Evolutionary conservation across 2,888 invertebrate species (phyloP).

Genomic region (Drosophila atripex): DNA sequence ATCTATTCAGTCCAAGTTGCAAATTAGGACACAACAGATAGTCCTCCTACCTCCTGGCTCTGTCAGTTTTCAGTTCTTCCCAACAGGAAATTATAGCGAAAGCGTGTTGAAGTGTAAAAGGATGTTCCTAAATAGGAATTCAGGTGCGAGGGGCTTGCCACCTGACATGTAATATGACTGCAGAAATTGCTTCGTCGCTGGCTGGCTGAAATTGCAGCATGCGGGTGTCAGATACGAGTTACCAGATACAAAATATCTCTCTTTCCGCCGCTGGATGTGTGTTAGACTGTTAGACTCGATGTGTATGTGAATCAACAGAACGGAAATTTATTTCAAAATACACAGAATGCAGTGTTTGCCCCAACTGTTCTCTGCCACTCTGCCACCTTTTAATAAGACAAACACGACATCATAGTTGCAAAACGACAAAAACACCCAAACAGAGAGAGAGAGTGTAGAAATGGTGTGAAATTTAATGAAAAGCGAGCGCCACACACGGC

Average conservation of each 20-base stretch:
- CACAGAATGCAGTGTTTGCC: constrained; percentile 37
- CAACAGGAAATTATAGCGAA: constrained; percentile 73
- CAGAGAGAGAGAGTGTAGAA: constrained; percentile 8
- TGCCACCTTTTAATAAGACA: constrained; percentile 61
- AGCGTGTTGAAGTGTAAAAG: constrained; percentile 72
- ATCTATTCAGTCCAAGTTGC: constrained; percentile 17
- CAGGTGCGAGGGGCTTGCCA: constrained; percentile 31
- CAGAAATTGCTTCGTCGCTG: constrained; percentile 50
- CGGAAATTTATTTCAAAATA: constrained; percentile 78
- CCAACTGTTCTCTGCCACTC: constrained; percentile 33
- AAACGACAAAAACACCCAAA: neutral
- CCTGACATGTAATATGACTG: constrained; percentile 73
- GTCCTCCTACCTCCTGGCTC: neutral
- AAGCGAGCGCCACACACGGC: constrained; percentile 34
- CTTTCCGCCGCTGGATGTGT: neutral
- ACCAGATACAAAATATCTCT: constrained; percentile 32
- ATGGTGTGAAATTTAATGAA: constrained; percentile 57
- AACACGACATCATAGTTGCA: constrained; percentile 31
- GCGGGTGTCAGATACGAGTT: constrained; percentile 64
- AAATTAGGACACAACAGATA: constrained; percentile 33
- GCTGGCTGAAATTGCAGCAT: constrained; percentile 45
- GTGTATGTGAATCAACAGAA: constrained; percentile 66
- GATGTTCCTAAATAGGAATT: constrained; percentile 54
- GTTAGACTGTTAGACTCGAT: too few species aligned
- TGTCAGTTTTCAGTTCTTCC: constrained; percentile 35